These are phyloP conservation scores for Anoplopoma fimbria DNA, from an alignment of 2,113 vertebrate species.

Conservation along the genomic window DNA sequence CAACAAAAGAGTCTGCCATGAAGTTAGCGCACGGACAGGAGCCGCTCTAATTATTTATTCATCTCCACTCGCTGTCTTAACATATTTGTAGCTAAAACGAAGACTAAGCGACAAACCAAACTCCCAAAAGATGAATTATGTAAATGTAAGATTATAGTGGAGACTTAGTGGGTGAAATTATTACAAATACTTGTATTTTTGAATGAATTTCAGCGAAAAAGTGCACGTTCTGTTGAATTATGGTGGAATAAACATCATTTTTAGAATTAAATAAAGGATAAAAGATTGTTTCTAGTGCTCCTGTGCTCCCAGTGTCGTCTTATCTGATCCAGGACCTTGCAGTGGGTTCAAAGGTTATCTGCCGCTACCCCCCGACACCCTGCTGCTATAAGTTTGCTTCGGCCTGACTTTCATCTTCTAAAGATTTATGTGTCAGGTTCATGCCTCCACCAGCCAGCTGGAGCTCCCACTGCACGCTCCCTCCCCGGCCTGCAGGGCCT, in stretches of 20 bases:
- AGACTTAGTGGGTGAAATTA: not conserved
- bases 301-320: not conserved
- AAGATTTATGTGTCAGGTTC: constrained; percentile 46
- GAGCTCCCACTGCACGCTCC: constrained; percentile 32
- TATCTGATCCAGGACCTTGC: not conserved
- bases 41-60: constrained; percentile 27
- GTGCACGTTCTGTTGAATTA: not conserved
- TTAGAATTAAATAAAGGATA: not conserved
- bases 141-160: not conserved
- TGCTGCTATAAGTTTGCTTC: constrained; percentile 20
- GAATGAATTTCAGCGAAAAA: not conserved
- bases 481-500: constrained; percentile 47
- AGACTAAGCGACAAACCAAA: not conserved
- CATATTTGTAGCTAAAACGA: not conserved
- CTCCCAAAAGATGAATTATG: not conserved
- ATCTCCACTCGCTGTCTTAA: not conserved
- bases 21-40: constrained; percentile 19
- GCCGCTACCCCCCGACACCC: not conserved
- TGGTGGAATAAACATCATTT: not conserved
- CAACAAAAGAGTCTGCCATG: constrained; percentile 11
- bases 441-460: constrained; percentile 37
- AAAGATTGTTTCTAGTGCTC: not conserved
- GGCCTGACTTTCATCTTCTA: constrained; percentile 4
- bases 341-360: constrained; percentile 48
- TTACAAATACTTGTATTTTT: not conserved